Conservation (phyloP, 1,140 invertebrate genomes). For the Cephus cinctus region DNA sequence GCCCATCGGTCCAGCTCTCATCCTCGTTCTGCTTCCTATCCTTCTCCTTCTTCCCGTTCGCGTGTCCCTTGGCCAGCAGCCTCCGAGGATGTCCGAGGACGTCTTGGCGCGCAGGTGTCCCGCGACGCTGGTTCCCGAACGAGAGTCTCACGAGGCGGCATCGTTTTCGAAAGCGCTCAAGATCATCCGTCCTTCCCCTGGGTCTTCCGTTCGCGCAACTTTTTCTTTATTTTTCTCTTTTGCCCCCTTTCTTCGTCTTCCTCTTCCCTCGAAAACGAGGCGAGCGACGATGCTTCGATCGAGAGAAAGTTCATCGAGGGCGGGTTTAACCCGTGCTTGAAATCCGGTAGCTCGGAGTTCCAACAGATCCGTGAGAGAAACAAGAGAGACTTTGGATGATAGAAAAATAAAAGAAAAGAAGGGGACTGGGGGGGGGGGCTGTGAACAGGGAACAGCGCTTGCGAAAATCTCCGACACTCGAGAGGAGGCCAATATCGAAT, state of each 20-base stretch:
- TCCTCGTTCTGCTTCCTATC: too few relatives aligned
- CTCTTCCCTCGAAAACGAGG: not conserved
- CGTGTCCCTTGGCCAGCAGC: too few relatives aligned
- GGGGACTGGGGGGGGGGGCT: not conserved
- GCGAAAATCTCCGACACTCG: too few relatives aligned
- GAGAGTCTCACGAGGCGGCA: conserved; percentile 30
- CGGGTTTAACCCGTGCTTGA: too few relatives aligned
- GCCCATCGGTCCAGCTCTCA: too few relatives aligned
- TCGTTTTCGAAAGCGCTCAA: conserved; percentile 28
- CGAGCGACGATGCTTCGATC: conserved; percentile 1
- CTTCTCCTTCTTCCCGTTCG: too few relatives aligned
- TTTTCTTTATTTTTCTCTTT: too few relatives aligned
- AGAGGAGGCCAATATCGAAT: too few relatives aligned
- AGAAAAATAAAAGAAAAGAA: not conserved
- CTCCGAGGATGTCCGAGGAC: too few relatives aligned
- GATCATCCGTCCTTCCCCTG: conserved; percentile 35
- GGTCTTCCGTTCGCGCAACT: conserved; percentile 12
- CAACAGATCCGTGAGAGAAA: conserved; percentile 16
- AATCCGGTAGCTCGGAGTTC: too few relatives aligned
- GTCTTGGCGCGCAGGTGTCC: conserved; percentile 34
- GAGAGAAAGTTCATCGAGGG: too few relatives aligned
- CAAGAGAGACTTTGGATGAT: conserved; percentile 8
- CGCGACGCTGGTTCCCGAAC: conserved; percentile 36
- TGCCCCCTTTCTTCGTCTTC: not conserved
- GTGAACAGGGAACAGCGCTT: too few relatives aligned